Base-by-base conservation (phyloP, 2,797 vertebrate species). In the Sphenopsis melanotis region DNA sequence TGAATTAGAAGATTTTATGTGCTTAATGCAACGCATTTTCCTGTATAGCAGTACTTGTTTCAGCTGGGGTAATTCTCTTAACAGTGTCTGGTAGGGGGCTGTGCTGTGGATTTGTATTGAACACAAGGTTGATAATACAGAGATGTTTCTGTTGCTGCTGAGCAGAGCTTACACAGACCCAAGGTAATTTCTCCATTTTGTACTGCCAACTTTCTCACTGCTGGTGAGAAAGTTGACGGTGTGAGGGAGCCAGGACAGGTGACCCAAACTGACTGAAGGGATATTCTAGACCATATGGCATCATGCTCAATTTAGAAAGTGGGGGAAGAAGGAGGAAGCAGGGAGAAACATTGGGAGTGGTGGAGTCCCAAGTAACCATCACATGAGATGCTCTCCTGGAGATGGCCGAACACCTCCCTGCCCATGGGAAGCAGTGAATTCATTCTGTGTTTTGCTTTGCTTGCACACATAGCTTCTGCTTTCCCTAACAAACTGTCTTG, bases 111-210 rank as follows among this genome's bases (percentile, higher is more conserved):
- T 53, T 46, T 46, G 20, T 60, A 47, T 3, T 46, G 55, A 34
- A 4, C 20, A 39, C 13, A 46, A 13, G 15, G 11, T 4, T 46
- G n/a, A 34, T 30, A 16, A n/a, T 2, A n/a, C 0, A 21, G 23
- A 60, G 13, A 39, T 60, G 11, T 6, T 76, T 84, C n/a, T 60
- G 29, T 20, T 68, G 6, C 2, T 44, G 46, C n/a, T 60, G 46
- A n/a, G 26, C 46, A 44, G 46, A 5, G 27, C 15, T 76, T 9
- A 3, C 32, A 32, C 22, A 52, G 37, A 42, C 6, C 17, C 50
- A 30, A 52, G 17, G 17, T 12, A 5, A 52, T 52, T 59, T 27
- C 32, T 50, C 10, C 27, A 30, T 32, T 44, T 22, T 2, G 6
- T 50, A 19, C 15, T 19, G 18, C 12, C n/a, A 37, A 42, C 42